Conservation (phyloP, 2,888 invertebrate genomes). For the Myopa testacea region DNA sequence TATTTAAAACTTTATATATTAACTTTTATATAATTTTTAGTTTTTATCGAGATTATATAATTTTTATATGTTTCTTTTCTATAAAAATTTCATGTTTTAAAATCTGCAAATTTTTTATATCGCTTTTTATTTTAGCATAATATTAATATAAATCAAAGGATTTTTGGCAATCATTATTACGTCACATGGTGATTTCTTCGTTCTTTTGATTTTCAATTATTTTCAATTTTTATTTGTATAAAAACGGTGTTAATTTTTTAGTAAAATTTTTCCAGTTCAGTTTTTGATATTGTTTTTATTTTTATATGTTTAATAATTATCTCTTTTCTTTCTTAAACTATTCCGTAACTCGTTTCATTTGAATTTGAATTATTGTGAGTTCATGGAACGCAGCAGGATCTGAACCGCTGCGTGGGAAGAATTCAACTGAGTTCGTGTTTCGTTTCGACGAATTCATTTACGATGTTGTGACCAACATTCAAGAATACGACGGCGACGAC, state of each 20-base stretch:
- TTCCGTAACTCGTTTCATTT: too few relatives aligned
- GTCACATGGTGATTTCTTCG: not conserved
- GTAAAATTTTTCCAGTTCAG: not conserved
- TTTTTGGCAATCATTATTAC: too few relatives aligned
- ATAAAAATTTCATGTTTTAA: too few relatives aligned
- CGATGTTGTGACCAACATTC: slow-evolving; percentile 18
- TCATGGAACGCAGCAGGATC: slow-evolving; percentile 36
- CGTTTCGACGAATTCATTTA: slow-evolving; percentile 25
- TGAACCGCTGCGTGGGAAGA: slow-evolving; percentile 43
- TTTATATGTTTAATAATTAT: too few relatives aligned
- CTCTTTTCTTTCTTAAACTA: too few relatives aligned
- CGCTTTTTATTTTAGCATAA: too few relatives aligned
- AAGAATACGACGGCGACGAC: not conserved
- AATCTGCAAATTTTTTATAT: too few relatives aligned
- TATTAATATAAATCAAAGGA: too few relatives aligned
- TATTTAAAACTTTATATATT: too few relatives aligned
- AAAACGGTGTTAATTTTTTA: slow-evolving; percentile 5
- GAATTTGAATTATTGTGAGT: not conserved
- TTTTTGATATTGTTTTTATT: not conserved
- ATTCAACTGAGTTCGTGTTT: slow-evolving; percentile 38
- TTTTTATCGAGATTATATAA: too few relatives aligned
- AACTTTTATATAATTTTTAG: too few relatives aligned
- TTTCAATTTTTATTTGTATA: slow-evolving; percentile 6
- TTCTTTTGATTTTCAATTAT: not conserved
- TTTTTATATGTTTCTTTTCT: too few relatives aligned